Conservation (phyloP, 2,113 vertebrate genomes). For the Dinomys branickii region DNA sequence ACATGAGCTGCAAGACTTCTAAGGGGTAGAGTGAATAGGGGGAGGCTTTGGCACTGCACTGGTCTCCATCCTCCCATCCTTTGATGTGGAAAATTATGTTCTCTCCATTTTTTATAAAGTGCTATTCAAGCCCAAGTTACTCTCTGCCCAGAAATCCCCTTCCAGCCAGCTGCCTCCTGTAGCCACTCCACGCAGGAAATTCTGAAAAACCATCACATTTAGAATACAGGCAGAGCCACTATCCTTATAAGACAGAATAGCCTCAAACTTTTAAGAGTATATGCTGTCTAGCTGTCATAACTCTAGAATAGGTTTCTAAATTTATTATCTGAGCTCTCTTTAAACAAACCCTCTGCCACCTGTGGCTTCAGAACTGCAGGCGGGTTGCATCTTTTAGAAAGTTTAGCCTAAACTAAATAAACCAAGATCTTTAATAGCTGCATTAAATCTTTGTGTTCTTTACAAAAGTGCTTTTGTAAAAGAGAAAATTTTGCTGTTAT, state of each 20-base stretch:
- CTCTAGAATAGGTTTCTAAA: conserved; percentile 28
- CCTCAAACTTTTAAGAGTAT: background rate
- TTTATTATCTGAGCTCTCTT: conserved; percentile 27
- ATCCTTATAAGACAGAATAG: background rate
- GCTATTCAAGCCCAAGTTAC: background rate
- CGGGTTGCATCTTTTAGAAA: conserved; percentile 49
- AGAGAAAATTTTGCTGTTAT: conserved; percentile 35
- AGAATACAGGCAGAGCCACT: background rate
- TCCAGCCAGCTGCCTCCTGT: background rate
- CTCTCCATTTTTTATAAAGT: background rate
- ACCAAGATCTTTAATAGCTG: conserved; percentile 53
- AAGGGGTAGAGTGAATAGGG: accelerated
- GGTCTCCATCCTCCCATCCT: background rate
- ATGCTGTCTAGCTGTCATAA: background rate
- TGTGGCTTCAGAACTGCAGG: background rate
- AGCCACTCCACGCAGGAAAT: background rate
- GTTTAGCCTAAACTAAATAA: conserved; percentile 46
- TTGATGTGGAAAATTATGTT: background rate
- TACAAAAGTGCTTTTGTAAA: conserved; percentile 53
- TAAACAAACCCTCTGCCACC: background rate
- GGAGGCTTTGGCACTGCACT: background rate
- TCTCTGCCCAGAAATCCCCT: background rate
- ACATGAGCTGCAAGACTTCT: background rate
- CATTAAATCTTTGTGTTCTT: conserved; percentile 56
- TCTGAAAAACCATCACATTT: background rate